Base-by-base conservation (phyloP, 2,888 invertebrate genomes). In the Trissolcus brochymenae region DNA sequence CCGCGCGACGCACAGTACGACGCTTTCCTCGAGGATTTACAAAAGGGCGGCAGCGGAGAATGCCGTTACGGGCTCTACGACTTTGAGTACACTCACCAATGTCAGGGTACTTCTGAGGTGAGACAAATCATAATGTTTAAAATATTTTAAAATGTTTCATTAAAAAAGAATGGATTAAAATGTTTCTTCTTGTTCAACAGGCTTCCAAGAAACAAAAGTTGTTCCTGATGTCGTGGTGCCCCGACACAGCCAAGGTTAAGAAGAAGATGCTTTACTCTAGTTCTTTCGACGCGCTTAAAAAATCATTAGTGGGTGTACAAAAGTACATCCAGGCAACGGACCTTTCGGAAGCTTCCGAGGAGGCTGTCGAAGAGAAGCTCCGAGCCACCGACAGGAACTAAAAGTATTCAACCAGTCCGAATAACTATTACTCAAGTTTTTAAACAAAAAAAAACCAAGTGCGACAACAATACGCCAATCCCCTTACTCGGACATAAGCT, bases 31-130 rank as follows among this genome's bases (percentile, higher is more conserved):
- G 94, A 95, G 87, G 96, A 98, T 89, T 92, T 99, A 89, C 96
- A 98, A 91, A 92, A 92, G 88, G 96, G 95, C 73, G 98, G 97
- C 83, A 94, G 94, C 80, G 95, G 95, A 64, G 98, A 99, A 91
- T 99, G 99, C 92, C 96, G 99, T 91, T 99, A 99, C 91, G 98
- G 98, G 80, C 94, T 97, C 64, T 99, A 96, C 90, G 99, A 99
- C 90, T 98, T 98, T 89, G 97, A 98, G 91, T 99, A 98, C 91
- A 96, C 96, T 91, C 97, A 98, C 91, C 96, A 97, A 90, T 97
- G 96, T 90, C 97, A 98, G 91, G 98, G 98, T 89, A 98, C 98
- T 86, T 96, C 97, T 83, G 97, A 97, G 89, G 92, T 91, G 1
- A 49, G 43, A 46, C 16, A 16, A 16, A 14, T 6, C 3, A 43